These are phyloP conservation scores for Suricata suricatta DNA, from an alignment of 2,113 vertebrate genomes.

Conservation along the genomic window DNA sequence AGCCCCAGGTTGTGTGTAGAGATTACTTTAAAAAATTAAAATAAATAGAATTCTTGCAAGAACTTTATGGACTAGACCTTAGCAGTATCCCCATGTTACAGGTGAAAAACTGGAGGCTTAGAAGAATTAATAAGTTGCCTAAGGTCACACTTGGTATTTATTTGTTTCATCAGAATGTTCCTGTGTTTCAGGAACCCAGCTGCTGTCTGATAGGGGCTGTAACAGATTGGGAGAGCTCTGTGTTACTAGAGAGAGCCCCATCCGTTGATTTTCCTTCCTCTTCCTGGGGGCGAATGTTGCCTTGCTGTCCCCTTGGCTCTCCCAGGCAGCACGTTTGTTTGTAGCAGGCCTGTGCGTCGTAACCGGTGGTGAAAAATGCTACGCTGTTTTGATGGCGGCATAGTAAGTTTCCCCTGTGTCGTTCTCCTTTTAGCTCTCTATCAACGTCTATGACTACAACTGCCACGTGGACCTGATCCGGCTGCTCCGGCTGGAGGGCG, in stretches of 20 bases:
- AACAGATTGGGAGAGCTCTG: not conserved
- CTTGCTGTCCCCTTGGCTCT: not conserved
- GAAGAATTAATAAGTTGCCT: not conserved
- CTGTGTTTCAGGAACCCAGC: not conserved
- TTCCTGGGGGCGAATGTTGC: not conserved
- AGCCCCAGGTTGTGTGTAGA: too few relatives aligned
- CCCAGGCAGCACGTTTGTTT: not conserved
- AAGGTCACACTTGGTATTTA: not conserved
- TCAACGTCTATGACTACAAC: conserved; percentile 97
- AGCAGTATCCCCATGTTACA: not conserved
- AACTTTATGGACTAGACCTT: not conserved
- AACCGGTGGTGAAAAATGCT: not conserved
- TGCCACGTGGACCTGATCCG: conserved; percentile 97
- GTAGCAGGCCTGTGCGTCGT: accelerated
- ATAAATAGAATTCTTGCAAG: not conserved
- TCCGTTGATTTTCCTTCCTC: not conserved
- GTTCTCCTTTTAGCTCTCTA: conserved; percentile 88
- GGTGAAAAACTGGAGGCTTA: not conserved
- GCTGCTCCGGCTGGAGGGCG: conserved; percentile 94
- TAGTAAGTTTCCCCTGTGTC: not conserved
- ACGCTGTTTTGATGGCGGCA: not conserved
- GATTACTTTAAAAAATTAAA: not conserved
- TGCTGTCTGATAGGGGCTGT: not conserved
- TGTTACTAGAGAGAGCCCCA: not conserved
- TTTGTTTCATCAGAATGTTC: not conserved